Evolutionary conservation across 2,888 invertebrate species (phyloP), one percentile per base, ranked within the genome.

Genomic region (Dryomyza anilis): DNA sequence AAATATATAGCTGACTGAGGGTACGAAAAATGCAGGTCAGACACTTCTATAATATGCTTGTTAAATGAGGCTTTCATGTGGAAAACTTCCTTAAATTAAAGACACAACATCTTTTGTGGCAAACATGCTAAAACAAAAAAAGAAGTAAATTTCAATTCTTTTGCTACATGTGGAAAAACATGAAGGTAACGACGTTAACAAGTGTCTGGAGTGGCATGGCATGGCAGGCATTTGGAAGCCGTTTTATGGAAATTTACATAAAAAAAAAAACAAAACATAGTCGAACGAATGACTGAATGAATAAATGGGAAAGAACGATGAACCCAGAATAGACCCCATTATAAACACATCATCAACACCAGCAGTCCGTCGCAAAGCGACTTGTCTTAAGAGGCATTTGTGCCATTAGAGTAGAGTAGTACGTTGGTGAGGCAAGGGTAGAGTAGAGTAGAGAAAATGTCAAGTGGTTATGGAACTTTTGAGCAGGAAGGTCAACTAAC

Each of bases 1-100:
- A n/a, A n/a, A n/a, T n/a, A n/a, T n/a, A n/a, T n/a, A n/a, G n/a
- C n/a, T n/a, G n/a, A n/a, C n/a, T n/a, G n/a, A n/a, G n/a, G n/a
- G n/a, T n/a, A n/a, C n/a, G n/a, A n/a, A 1, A 23, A 55, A 30
- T 36, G 53, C 52, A 27, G 59, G 59, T 59, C 59, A 59, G 33
- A 59, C 29, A 23, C n/a, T 59, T 59, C 33, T 46, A 33, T 16
- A 12, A 33, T 21, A 59, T 48, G n/a, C 33, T 53, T 23, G 43
- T 61, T 61, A 61, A 61, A 39, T 53, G 43, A 16, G 27, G 16
- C 61, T 25, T 2, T 33, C 33, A 30, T 48, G 59, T 48, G 48
- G 33, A 21, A 36, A 52, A 61, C 52, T 61, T 52, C 43, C 27
- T 52, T 16, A 39, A 60, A 60, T 52, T 53, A 52, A 43, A 53